Base-by-base conservation (phyloP, 2,113 vertebrate genomes). In the Accipiter virgatus region DNA sequence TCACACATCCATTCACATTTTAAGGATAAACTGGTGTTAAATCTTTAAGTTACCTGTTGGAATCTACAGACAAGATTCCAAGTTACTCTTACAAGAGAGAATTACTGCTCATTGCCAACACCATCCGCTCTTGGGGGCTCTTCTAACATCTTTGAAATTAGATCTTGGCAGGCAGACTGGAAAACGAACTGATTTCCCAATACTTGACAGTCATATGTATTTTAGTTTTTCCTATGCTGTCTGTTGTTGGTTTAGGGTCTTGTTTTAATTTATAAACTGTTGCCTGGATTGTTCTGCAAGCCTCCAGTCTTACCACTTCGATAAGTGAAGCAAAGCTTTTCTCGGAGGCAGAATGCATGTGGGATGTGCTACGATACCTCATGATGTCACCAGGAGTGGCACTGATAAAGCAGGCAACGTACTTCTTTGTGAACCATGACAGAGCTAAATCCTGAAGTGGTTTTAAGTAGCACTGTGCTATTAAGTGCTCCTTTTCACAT, bases 341-440 rank as follows among this genome's bases (percentile, higher is more conserved):
- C 32, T 15, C 20, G 17, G 48, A 73, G 43, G 29, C 23, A 74
- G 53, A 68, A 53, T 1, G 4, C 2, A 1, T 0, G 0, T 19
- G n/a, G 36, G 50, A 56, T 15, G 29, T 0, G 2, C 55, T 55
- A 27, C 0, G 0, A 59, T 34, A 45, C 71, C 36, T 71, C 7
- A 0, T 2, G 1, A 16, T 38, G 25, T 25, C 80, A 59, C 70
- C 40, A 48, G 45, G 19, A 72, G 43, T 19, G 40, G 55, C 45
- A 88, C 18, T 0, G 2, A 29, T 45, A 86, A 70, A 48, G 36
- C 42, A 70, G 40, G 34, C 22, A 52, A n/a, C 34, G 32, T 50
- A 7, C 42, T 79, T 59, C 66, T 42, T 38, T 53, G 31, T 14
- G 72, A 82, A 47, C 10, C 16, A 43, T 45, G 31, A 17, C 34